These are phyloP conservation scores for Crypturellus undulatus DNA, from an alignment of 2,113 vertebrate genomes.

Conservation along the genomic window DNA sequence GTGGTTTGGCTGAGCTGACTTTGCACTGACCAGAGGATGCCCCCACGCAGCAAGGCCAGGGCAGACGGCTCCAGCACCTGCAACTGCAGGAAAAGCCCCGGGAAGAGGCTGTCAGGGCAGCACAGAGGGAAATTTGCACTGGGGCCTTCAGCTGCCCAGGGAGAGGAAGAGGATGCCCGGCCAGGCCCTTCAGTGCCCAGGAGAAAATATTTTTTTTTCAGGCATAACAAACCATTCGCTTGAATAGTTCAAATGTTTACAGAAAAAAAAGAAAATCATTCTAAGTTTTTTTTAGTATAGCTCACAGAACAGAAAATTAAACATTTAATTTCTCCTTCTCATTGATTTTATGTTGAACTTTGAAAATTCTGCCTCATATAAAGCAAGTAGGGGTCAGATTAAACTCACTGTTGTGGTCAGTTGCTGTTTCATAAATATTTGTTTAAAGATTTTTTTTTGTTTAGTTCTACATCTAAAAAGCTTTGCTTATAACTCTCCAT, in stretches of 20 bases:
- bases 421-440: slow-evolving; percentile 43
- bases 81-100: slow-evolving; percentile 34
- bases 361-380: slow-evolving; percentile 3
- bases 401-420: slow-evolving; percentile 28
- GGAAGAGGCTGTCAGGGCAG: neutral
- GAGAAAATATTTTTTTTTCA: neutral
- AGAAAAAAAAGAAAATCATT: slow-evolving; percentile 1
- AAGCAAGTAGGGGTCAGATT: slow-evolving; percentile 25
- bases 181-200: neutral
- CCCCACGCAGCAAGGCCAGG: slow-evolving; percentile 52
- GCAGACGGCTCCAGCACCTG: slow-evolving; percentile 54
- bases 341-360: neutral
- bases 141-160: neutral
- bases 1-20: neutral
- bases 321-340: neutral
- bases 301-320: slow-evolving; percentile 19
- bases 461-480: slow-evolving; percentile 51
- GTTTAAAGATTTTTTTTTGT: neutral
- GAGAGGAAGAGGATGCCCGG: neutral
- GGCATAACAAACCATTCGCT: neutral
- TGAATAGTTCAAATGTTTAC: neutral
- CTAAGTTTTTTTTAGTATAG: neutral
- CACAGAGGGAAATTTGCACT: neutral
- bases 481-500: slow-evolving; percentile 29
- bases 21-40: slow-evolving; percentile 24